These are phyloP conservation scores for Xyliphius kryptos DNA, from an alignment of 2,113 vertebrate genomes.

Conservation along the genomic window DNA sequence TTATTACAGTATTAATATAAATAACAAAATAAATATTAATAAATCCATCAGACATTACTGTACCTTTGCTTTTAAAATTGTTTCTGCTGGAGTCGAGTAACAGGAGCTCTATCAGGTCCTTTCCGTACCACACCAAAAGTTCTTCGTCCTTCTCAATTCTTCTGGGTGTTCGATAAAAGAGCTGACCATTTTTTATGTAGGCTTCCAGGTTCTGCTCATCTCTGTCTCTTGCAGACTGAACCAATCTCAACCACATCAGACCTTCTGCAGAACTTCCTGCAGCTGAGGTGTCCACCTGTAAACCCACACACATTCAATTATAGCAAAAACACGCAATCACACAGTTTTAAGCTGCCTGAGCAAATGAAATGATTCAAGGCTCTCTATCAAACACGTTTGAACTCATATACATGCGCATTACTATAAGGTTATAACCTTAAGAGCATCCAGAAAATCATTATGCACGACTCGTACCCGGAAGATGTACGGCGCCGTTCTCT, in stretches of 20 bases:
- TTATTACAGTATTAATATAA: not conserved
- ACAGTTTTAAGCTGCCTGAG: too few relatives aligned
- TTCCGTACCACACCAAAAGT: slow-evolving; percentile 94
- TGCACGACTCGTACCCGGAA: too few relatives aligned
- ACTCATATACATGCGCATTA: too few relatives aligned
- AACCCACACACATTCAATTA: too few relatives aligned
- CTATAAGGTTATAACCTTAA: too few relatives aligned
- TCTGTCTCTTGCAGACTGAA: slow-evolving; percentile 87
- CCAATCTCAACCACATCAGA: slow-evolving; percentile 91
- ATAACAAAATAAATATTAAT: not conserved
- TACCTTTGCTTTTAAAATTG: slow-evolving; percentile 80
- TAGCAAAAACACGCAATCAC: too few relatives aligned
- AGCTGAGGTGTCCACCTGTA: slow-evolving; percentile 96
- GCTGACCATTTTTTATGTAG: slow-evolving; percentile 94
- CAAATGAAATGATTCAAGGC: too few relatives aligned
- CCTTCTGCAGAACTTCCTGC: slow-evolving; percentile 89
- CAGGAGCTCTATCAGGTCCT: slow-evolving; percentile 87
- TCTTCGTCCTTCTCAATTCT: slow-evolving; percentile 95
- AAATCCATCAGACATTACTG: too few relatives aligned
- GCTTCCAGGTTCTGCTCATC: slow-evolving; percentile 97
- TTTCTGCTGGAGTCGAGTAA: slow-evolving; percentile 72
- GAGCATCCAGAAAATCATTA: too few relatives aligned
- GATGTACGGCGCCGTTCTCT: slow-evolving; percentile 91
- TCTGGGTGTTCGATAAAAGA: slow-evolving; percentile 90
- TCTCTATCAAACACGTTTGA: too few relatives aligned